Evolutionary conservation across 2,113 vertebrate species (phyloP).

Genomic region (Rhizomys pruinosus): DNA sequence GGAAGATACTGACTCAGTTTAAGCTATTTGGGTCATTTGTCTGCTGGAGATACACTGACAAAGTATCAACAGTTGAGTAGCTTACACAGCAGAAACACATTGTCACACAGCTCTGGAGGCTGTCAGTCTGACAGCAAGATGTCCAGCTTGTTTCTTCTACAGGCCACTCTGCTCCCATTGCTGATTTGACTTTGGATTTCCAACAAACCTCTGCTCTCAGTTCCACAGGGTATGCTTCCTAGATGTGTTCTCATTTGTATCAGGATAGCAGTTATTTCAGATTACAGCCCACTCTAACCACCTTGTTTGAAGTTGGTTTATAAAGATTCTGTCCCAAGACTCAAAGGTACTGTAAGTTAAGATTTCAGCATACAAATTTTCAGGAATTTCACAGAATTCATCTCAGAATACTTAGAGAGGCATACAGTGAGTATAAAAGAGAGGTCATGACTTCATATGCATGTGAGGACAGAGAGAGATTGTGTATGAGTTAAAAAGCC

Average conservation of each 20-base stretch:
- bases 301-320: not conserved
- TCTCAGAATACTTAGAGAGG: not conserved
- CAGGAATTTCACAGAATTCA: not conserved
- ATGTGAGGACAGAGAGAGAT: not conserved
- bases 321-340: not conserved
- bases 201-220: not conserved
- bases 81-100: not conserved
- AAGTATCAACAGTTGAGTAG: not conserved
- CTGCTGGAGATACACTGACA: not conserved
- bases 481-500: not conserved
- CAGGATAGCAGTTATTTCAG: not conserved
- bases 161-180: accelerated
- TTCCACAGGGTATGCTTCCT: not conserved
- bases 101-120: not conserved
- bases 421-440: not conserved
- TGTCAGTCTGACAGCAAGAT: not conserved
- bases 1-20: not conserved
- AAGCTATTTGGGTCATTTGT: not conserved
- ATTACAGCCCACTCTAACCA: not conserved
- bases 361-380: not conserved
- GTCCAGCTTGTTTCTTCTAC: not conserved
- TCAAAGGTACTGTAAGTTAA: not conserved
- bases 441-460: not conserved
- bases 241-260: not conserved
- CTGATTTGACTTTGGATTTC: not conserved